Evolutionary conservation across 2,888 invertebrate genomes (phyloP), one percentile per base, ranked within the genome.

Genomic region (Tridacna crocea): DNA sequence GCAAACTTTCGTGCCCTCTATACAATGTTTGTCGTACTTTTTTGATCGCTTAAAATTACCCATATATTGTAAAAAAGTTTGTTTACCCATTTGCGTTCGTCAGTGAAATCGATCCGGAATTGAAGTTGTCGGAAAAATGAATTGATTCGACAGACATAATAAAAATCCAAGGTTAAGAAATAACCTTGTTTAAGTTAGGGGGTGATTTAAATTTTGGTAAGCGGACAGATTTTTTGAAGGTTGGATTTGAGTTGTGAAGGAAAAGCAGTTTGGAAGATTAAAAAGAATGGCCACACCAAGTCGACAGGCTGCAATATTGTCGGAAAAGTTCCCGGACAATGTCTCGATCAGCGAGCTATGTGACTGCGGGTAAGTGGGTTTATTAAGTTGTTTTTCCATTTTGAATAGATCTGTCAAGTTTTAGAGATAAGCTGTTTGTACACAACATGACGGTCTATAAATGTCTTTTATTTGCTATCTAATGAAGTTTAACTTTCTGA

Each of bases 311-410:
- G 84, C 88, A 51, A 88, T 90, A 55, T 82, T 91, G 72, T 80
- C 88, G 22, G 90, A 92, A 72, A 88, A 89, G 55, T 91, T 92
- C 79, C 92, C 92, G 11, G 91, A 92, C 72, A 88, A 91, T 89
- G 87, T 90, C 12, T 90, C 90, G 8, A 85, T 93, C 46, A 91
- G 90, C 79, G 92, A 92, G 26, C 75, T 92, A 13, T 92, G 93
- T 79, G 92, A 92, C 73, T 93, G 92, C 68, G 92, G 91, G 90
- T 91, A 88, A 85, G 90, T 88, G 10, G 65, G 3, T 19, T n/a
- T 22, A 24, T 13, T 22, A 24, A 61, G 8, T 61, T 61, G 15
- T 61, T 55, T 55, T 55, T 36, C 36, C 36, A 8, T 36, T 36
- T 36, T 36, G 36, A 36, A 36, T 36, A 8, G 36, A 4, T 36